Conservation (phyloP, 1,140 invertebrate genomes). For the Idris sp. region DNA sequence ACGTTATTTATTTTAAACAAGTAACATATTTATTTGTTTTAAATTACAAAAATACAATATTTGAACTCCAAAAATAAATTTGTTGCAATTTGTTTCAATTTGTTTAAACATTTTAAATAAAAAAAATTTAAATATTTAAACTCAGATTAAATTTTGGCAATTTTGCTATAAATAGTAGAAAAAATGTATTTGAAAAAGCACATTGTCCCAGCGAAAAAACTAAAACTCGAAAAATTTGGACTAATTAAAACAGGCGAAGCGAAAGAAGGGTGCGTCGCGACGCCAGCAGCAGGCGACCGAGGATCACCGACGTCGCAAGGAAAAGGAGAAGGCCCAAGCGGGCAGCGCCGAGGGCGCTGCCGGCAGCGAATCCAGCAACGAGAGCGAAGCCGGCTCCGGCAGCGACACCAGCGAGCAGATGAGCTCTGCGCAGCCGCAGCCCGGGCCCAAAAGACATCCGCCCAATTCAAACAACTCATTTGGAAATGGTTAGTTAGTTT, state of each 20-base stretch:
- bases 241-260: slow-evolving; percentile 72
- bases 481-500: slow-evolving; percentile 78
- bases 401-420: slow-evolving; percentile 75
- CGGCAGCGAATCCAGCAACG: slow-evolving; percentile 76
- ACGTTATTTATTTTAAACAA: too few species aligned
- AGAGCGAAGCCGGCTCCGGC: slow-evolving; percentile 75
- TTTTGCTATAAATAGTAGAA: too few species aligned
- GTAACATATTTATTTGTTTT: too few species aligned
- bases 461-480: slow-evolving; percentile 74
- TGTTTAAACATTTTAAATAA: too few species aligned
- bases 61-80: too few species aligned
- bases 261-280: slow-evolving; percentile 76
- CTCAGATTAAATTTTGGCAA: too few species aligned
- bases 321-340: slow-evolving; percentile 68
- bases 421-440: slow-evolving; percentile 68
- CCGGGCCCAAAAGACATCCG: slow-evolving; percentile 64
- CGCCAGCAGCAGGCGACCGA: slow-evolving; percentile 75
- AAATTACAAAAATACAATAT: too few species aligned
- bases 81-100: too few species aligned
- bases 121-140: too few species aligned
- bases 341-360: slow-evolving; percentile 57
- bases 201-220: too few species aligned
- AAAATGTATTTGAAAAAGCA: too few species aligned
- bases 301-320: slow-evolving; percentile 73
- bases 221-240: slow-evolving; percentile 34